Evolutionary conservation across 2,113 vertebrate species (phyloP).

Genomic region (Verasper variegatus): DNA sequence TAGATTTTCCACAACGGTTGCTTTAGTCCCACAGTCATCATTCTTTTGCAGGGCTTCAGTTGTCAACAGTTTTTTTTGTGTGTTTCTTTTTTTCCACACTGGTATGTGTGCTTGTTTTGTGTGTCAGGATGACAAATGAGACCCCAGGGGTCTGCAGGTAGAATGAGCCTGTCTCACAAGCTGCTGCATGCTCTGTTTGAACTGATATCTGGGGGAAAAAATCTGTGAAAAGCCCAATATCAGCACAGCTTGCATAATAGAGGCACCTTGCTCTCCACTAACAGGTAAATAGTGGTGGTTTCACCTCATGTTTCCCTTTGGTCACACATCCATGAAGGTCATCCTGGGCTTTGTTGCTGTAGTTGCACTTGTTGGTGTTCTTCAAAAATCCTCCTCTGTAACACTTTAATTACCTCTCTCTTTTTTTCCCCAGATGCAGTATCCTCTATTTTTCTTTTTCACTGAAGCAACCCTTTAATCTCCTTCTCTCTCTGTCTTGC

Average conservation of each 20-base stretch:
- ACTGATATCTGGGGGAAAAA: constrained; percentile 41
- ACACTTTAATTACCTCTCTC: background rate
- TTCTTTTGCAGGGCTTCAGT: constrained; percentile 41
- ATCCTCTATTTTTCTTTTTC: background rate
- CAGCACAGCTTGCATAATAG: constrained; percentile 39
- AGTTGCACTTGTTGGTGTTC: constrained; percentile 7
- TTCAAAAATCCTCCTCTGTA: background rate
- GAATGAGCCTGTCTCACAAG: constrained; percentile 42
- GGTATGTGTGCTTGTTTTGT: background rate
- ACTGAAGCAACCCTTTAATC: constrained; percentile 14
- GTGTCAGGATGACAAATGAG: constrained; percentile 50
- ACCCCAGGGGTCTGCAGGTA: constrained; percentile 62
- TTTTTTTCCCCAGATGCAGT: background rate
- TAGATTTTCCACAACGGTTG: constrained; percentile 36
- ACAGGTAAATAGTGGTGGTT: constrained; percentile 61
- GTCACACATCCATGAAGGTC: constrained; percentile 49
- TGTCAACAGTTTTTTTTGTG: constrained; percentile 38
- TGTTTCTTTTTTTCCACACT: constrained; percentile 48
- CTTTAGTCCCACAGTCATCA: constrained; percentile 45
- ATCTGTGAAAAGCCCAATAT: constrained; percentile 55
- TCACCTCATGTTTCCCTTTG: constrained; percentile 40
- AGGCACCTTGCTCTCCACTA: constrained; percentile 17
- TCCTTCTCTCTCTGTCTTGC: constrained; percentile 18
- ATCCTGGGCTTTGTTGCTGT: constrained; percentile 28
- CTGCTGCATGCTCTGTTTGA: constrained; percentile 49